Base-by-base conservation (phyloP, 2,888 invertebrate species). In the Sycophila texana region DNA sequence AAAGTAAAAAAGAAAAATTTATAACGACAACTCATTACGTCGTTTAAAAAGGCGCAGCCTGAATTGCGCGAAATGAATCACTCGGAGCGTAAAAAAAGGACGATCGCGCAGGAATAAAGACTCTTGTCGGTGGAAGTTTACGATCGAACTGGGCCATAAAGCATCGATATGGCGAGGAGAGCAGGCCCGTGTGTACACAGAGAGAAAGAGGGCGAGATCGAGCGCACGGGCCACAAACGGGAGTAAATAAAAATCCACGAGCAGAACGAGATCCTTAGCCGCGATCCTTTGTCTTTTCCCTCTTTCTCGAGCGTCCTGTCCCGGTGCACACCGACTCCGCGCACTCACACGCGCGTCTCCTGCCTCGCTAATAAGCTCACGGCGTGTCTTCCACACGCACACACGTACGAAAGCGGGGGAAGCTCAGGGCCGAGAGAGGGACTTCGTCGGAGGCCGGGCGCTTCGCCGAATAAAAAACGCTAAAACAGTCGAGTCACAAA, bases 401-500 rank as follows among this genome's bases (percentile, higher is more conserved):
- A n/a, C 57, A 20, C 47, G 14, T 7, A 18, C 5, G 7, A 2
- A 30, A 47, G 14, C 47, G 26, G 57, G 20, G 26, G 14, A 47
- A 30, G 30, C 39, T 70, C 30, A 60, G 58, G 55, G 77, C 53
- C 66, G 65, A 66, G 57, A 16, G 22, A 82, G 82, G 81, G 81
- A 79, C 82, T 80, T 18, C 63, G 63, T 47, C 63, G 83, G 83
- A 83, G 81, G 84, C 85, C 83, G 63, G 47, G 60, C 22, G n/a
- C 63, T 85, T 86, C 85, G 85, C 81, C 84, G 86, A 87, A 87
- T 85, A 88, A 89, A 87, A 88, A 88, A 87, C 86, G 85, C 83
- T 88, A 86, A 89, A 89, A 89, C 87, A 87, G 89, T 84, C 86
- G 86, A 88, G 88, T 88, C 88, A 89, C 87, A 89, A 89, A 89